Percentiles rank a stretch among this genome's conserved stretches.
Conservation (phyloP, 2,113 vertebrate species). For the Solea senegalensis region DNA sequence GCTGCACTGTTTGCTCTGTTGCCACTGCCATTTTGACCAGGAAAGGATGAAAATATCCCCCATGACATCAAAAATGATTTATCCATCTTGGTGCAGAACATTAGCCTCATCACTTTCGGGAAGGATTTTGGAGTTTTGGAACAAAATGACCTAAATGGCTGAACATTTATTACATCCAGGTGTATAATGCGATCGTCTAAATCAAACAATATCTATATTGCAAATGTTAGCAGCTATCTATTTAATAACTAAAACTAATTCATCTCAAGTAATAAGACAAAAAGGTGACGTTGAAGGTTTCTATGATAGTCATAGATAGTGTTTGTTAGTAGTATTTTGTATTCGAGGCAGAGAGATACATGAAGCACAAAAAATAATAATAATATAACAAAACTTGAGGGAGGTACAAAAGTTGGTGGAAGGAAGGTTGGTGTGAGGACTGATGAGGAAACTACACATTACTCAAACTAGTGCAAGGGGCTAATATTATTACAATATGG, state of each 20-base stretch:
- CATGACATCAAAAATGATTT: not conserved
- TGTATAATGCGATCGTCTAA: not conserved
- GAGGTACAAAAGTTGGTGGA: no score
- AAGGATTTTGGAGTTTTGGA: not conserved
- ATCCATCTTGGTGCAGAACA: not conserved
- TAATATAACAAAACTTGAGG: no score
- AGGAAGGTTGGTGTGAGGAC: no score
- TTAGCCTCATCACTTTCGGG: not conserved
- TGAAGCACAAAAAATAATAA: not conserved
- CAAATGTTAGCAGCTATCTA: no score
- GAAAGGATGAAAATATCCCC: constrained; percentile 1
- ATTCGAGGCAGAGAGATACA: constrained; percentile 9
- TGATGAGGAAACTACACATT: no score
- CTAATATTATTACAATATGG: no score
- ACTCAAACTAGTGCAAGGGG: no score
- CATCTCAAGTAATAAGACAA: not conserved
- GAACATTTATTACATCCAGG: not conserved
- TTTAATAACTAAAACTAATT: no score
- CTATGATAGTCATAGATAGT: not conserved
- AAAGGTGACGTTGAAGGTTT: not conserved
- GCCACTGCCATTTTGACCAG: not conserved
- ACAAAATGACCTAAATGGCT: not conserved
- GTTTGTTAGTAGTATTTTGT: not conserved
- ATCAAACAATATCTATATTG: no score
- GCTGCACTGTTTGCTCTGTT: constrained; percentile 6